Conservation (phyloP, 2,797 vertebrate genomes). For the Champsocephalus esox region DNA sequence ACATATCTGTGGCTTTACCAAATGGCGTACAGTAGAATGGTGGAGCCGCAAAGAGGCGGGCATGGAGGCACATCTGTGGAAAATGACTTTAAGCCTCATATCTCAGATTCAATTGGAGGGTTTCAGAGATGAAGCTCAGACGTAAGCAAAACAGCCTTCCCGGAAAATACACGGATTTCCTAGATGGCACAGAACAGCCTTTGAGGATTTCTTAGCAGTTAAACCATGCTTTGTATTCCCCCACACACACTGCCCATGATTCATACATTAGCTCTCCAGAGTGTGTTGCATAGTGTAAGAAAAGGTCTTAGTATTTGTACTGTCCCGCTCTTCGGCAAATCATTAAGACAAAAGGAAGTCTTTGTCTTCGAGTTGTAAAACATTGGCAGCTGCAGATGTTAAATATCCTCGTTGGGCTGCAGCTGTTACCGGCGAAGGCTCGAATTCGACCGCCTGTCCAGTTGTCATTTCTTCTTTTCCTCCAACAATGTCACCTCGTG, state of each 20-base stretch:
- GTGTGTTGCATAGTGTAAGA: conserved; percentile 1
- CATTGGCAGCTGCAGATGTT: conserved; percentile 39
- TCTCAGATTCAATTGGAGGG: conserved; percentile 63
- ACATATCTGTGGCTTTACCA: conserved; percentile 32
- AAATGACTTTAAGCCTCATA: conserved; percentile 61
- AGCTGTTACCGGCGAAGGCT: conserved; percentile 34
- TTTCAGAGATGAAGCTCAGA: conserved; percentile 55
- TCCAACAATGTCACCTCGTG: conserved; percentile 11
- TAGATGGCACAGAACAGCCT: conserved; percentile 19
- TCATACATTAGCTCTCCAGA: conserved; percentile 15
- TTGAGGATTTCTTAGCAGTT: conserved; percentile 46
- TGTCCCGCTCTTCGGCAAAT: conserved; percentile 10
- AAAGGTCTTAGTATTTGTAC: conserved; percentile 22
- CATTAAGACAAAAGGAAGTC: conserved; percentile 24
- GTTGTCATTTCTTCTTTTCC: conserved; percentile 14
- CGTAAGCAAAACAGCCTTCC: conserved; percentile 47
- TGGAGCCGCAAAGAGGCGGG: not conserved
- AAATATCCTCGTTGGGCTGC: conserved; percentile 6
- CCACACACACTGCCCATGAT: not conserved
- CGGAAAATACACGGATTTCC: conserved; percentile 56
- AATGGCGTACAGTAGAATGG: conserved; percentile 24
- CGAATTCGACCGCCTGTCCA: not conserved
- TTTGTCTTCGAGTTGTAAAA: conserved; percentile 34
- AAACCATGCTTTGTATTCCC: not conserved
- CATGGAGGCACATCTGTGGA: conserved; percentile 2